phyloP scores from a whole-genome alignment of 2,113 vertebrate species.

The Meriones unguiculatus region DNA sequence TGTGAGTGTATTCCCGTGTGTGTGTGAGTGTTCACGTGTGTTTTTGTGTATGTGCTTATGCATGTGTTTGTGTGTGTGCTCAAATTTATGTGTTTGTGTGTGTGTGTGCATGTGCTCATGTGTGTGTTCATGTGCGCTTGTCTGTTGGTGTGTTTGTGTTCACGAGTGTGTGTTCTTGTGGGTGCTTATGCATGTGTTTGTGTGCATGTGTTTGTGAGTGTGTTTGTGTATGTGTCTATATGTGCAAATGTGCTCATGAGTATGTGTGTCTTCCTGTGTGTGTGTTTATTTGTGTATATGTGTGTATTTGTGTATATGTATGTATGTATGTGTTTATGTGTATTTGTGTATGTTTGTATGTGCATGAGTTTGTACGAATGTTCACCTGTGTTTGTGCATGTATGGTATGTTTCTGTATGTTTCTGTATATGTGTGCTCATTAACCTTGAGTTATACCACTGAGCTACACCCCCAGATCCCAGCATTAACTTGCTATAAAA shows the following conservation, averaged over 20 bases:
- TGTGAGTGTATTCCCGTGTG: background rate
- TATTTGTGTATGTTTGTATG: background rate
- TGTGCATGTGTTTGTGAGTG: background rate
- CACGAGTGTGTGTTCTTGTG: background rate
- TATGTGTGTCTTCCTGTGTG: background rate
- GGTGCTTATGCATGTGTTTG: too few species aligned
- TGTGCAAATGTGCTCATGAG: too few species aligned
- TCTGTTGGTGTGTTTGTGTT: background rate
- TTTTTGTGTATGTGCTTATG: too few species aligned
- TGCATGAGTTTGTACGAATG: background rate
- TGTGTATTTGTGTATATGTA: background rate
- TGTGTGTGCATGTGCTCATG: too few species aligned
- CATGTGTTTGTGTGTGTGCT: too few species aligned
- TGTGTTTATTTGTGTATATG: background rate
- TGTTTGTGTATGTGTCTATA: background rate
- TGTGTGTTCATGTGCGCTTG: too few species aligned
- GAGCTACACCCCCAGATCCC: background rate
- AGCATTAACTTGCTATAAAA: constrained; percentile 35
- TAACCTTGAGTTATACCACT: background rate
- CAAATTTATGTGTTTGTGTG: too few species aligned
- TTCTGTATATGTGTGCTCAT: too few species aligned
- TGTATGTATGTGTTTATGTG: background rate
- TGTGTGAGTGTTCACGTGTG: too few species aligned
- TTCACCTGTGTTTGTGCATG: background rate
- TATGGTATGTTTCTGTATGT: background rate